A percentile compares a stretch with the other conserved stretches of the same genome.
Evolutionary conservation across 1,140 invertebrate species (phyloP).

Genomic region (Hyphantria cunea): DNA sequence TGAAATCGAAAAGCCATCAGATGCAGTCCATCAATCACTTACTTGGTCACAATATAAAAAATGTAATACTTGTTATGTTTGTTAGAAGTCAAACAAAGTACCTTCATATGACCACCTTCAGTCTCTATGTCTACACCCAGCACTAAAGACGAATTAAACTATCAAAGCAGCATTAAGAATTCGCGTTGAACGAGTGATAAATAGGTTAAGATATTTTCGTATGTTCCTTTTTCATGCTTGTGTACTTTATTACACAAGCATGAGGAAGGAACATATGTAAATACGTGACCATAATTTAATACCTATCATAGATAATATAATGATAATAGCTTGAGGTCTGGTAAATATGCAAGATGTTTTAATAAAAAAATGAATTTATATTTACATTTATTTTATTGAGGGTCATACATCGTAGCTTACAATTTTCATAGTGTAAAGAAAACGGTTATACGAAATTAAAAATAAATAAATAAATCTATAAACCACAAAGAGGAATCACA

Average conservation of each 20-base stretch:
- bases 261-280: too few species aligned
- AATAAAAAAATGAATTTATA: slow-evolving; percentile 26
- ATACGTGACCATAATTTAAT: slow-evolving; percentile 49
- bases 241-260: too few species aligned
- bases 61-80: slow-evolving; percentile 38
- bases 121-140: slow-evolving; percentile 39
- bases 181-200: slow-evolving; percentile 56
- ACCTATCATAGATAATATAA: slow-evolving; percentile 42
- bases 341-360: slow-evolving; percentile 35
- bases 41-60: slow-evolving; percentile 3
- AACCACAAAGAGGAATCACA: too few species aligned
- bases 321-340: slow-evolving; percentile 45
- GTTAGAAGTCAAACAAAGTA: too few species aligned
- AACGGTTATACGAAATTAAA: not conserved
- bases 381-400: slow-evolving; percentile 10
- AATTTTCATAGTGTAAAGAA: slow-evolving; percentile 1
- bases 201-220: slow-evolving; percentile 57
- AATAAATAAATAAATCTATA: too few species aligned
- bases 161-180: slow-evolving; percentile 67
- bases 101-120: slow-evolving; percentile 54
- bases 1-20: not conserved
- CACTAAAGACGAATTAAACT: slow-evolving; percentile 52
- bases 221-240: slow-evolving; percentile 57
- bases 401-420: too few species aligned
- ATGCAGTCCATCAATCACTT: not conserved